These are phyloP conservation scores for Sprattus sprattus DNA, from an alignment of 2,113 vertebrate genomes.

Conservation along the genomic window DNA sequence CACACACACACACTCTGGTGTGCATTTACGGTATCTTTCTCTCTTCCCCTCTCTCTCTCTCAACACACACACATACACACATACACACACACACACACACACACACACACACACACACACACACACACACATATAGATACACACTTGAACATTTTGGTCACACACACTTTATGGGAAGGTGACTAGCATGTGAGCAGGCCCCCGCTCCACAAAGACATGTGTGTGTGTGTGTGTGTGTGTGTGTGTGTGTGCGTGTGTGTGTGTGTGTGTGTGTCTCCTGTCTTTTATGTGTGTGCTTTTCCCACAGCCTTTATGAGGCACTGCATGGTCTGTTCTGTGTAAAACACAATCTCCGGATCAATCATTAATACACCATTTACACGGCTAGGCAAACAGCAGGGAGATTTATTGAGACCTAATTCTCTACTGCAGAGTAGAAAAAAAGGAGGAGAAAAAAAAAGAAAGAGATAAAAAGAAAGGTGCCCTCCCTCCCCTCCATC, in stretches of 20 bases:
- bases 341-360: slow-evolving; percentile 13
- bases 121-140: neutral
- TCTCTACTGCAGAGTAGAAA: neutral
- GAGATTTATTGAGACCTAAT: slow-evolving; percentile 14
- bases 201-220: neutral
- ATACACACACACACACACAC: no score
- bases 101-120: neutral
- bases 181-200: neutral
- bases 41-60: no score
- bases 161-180: neutral
- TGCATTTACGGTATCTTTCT: no score
- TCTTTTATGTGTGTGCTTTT: slow-evolving; percentile 31
- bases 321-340: neutral
- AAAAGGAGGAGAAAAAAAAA: slow-evolving; percentile 10
- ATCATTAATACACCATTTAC: slow-evolving; percentile 32
- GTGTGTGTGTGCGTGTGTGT: slow-evolving; percentile 4
- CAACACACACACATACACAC: neutral
- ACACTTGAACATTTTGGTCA: neutral
- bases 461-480: slow-evolving; percentile 25
- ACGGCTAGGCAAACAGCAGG: slow-evolving; percentile 33
- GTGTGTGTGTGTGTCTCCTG: neutral
- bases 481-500: neutral
- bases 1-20: neutral
- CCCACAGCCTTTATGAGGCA: slow-evolving; percentile 8
- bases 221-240: slow-evolving; percentile 6